These are phyloP conservation scores for Ips nitidus DNA, from an alignment of 1,140 invertebrate genomes.

Conservation along the genomic window DNA sequence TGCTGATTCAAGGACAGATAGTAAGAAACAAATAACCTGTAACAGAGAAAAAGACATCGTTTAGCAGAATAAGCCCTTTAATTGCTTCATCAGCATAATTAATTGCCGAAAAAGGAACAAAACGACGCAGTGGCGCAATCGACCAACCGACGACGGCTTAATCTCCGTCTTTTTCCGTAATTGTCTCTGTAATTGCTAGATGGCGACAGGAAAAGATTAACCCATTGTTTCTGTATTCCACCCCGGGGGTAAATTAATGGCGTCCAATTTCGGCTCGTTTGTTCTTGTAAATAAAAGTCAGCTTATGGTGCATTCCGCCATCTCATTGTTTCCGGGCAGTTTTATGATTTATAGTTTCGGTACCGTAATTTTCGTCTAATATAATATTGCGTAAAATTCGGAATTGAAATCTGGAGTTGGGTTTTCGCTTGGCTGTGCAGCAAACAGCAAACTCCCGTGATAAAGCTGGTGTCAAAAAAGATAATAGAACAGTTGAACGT, in stretches of 20 bases:
- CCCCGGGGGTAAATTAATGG: conserved; percentile 42
- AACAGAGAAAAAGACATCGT: background rate
- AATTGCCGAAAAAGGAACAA: conserved; percentile 22
- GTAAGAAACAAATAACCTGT: too few species aligned
- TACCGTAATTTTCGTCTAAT: too few species aligned
- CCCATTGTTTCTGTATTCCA: conserved; percentile 46
- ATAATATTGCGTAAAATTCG: too few species aligned
- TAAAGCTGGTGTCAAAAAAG: conserved; percentile 50
- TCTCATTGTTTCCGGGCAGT: conserved; percentile 13
- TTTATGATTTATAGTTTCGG: conserved; percentile 18
- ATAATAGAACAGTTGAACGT: conserved; percentile 52
- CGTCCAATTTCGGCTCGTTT: conserved; percentile 46
- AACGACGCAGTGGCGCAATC: conserved; percentile 8
- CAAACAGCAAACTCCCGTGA: conserved; percentile 36
- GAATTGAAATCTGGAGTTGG: background rate
- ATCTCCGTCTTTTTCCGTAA: conserved; percentile 35
- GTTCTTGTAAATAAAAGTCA: conserved; percentile 44
- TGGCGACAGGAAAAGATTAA: conserved; percentile 44
- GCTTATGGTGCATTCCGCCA: conserved; percentile 43
- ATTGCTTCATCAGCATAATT: conserved; percentile 24
- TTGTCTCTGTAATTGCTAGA: conserved; percentile 47
- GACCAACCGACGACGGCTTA: conserved; percentile 16
- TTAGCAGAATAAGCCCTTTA: conserved; percentile 12
- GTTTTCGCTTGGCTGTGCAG: conserved; percentile 1
- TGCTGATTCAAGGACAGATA: too few species aligned